These are phyloP conservation scores for Peromyscus attwateri DNA, from an alignment of 2,797 vertebrate genomes.

Conservation along the genomic window DNA sequence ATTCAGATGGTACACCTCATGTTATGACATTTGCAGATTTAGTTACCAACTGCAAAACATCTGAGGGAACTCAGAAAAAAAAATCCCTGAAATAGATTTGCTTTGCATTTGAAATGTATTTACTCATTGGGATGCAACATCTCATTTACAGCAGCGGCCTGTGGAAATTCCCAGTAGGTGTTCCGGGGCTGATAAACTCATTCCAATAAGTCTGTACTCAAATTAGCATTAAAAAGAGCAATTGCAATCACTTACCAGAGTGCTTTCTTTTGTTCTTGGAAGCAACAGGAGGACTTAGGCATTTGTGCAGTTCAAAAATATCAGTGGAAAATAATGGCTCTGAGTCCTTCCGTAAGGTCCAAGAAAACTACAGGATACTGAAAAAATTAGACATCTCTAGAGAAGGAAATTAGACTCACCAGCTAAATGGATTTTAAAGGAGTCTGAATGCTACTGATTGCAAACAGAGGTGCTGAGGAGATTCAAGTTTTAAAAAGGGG, in stretches of 20 bases:
- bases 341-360: slow-evolving; percentile 11
- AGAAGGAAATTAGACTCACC: slow-evolving; percentile 12
- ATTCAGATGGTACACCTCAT: slow-evolving; percentile 43
- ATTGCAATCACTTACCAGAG: slow-evolving; percentile 42
- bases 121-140: slow-evolving; percentile 36
- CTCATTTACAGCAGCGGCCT: slow-evolving; percentile 37
- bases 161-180: slow-evolving; percentile 45
- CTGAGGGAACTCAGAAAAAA: slow-evolving; percentile 33
- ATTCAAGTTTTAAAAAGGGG: not conserved
- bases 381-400: slow-evolving; percentile 41
- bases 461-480: not conserved
- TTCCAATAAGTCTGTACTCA: slow-evolving; percentile 48
- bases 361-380: slow-evolving; percentile 12
- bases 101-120: slow-evolving; percentile 69
- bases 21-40: slow-evolving; percentile 51
- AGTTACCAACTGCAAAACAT: slow-evolving; percentile 42
- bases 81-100: slow-evolving; percentile 39
- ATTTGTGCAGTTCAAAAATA: slow-evolving; percentile 66
- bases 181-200: slow-evolving; percentile 51
- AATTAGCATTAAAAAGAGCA: slow-evolving; percentile 62
- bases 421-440: not conserved
- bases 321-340: slow-evolving; percentile 63
- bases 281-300: slow-evolving; percentile 48
- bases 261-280: slow-evolving; percentile 55
- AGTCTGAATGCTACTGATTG: slow-evolving; percentile 36